Conservation (phyloP, 2,113 vertebrate genomes). For the Gyps fulvus region DNA sequence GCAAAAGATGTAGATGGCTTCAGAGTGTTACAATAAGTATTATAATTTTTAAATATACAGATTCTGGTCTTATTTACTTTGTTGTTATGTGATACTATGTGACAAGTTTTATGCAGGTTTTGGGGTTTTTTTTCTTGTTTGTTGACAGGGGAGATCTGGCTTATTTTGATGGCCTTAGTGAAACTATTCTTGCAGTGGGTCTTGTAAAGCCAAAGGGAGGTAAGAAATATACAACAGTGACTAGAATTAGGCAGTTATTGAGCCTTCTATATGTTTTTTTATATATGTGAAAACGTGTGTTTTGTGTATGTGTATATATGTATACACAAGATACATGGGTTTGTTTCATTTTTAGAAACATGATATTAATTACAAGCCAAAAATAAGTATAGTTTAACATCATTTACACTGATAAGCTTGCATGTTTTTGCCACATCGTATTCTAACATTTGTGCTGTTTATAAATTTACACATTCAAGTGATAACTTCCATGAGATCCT, state of each 20-base stretch:
- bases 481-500: not conserved
- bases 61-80: not conserved
- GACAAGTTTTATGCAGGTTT: not conserved
- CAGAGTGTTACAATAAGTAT: not conserved
- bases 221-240: conserved; percentile 37
- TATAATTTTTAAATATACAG: not conserved
- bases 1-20: not conserved
- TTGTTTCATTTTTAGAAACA: not conserved
- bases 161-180: conserved; percentile 97
- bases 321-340: not conserved
- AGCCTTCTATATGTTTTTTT: not conserved
- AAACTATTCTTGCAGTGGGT: conserved; percentile 96
- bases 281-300: not conserved
- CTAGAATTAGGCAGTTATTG: not conserved
- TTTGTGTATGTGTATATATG: not conserved
- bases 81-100: not conserved
- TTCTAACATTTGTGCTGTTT: not conserved
- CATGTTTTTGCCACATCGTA: not conserved
- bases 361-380: not conserved
- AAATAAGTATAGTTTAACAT: not conserved
- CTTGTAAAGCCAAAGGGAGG: conserved; percentile 94
- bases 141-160: conserved; percentile 87
- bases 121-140: not conserved
- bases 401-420: not conserved
- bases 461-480: not conserved